Conservation (phyloP, 2,888 invertebrate genomes). For the Drosophila leonis region DNA sequence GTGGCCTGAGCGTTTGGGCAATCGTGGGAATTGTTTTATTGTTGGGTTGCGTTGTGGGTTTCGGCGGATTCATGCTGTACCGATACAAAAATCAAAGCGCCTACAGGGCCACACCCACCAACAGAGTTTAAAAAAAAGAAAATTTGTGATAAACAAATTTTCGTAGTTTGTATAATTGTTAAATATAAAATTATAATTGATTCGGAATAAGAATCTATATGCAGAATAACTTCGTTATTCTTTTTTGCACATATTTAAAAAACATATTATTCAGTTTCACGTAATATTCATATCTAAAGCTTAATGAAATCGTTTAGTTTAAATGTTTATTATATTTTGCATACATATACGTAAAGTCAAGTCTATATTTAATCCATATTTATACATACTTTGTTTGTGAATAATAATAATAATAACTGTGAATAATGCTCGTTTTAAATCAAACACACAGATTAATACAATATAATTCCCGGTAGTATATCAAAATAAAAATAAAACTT, state of each 20-base stretch:
- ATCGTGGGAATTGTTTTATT: constrained; percentile 27
- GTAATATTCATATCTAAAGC: no score
- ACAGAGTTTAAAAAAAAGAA: background rate
- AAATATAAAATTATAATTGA: background rate
- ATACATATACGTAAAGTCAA: background rate
- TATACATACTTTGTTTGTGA: background rate
- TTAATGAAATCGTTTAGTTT: no score
- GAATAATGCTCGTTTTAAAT: background rate
- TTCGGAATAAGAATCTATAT: background rate
- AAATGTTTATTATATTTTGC: no score
- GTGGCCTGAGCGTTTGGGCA: constrained; percentile 18
- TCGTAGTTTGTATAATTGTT: no score
- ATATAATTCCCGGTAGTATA: no score
- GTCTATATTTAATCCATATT: background rate
- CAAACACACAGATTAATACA: background rate
- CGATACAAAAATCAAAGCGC: constrained; percentile 1
- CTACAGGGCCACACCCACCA: constrained; percentile 7
- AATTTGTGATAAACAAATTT: background rate
- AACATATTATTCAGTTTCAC: no score
- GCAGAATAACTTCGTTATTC: background rate
- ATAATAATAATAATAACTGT: background rate
- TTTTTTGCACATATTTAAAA: no score
- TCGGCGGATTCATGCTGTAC: constrained; percentile 7
- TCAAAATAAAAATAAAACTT: no score
- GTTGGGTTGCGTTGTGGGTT: background rate